A percentile compares a stretch with the other conserved stretches of the same genome.
phyloP scores from a whole-genome alignment of 2,113 vertebrate species.

The Cheirogaleus medius region DNA sequence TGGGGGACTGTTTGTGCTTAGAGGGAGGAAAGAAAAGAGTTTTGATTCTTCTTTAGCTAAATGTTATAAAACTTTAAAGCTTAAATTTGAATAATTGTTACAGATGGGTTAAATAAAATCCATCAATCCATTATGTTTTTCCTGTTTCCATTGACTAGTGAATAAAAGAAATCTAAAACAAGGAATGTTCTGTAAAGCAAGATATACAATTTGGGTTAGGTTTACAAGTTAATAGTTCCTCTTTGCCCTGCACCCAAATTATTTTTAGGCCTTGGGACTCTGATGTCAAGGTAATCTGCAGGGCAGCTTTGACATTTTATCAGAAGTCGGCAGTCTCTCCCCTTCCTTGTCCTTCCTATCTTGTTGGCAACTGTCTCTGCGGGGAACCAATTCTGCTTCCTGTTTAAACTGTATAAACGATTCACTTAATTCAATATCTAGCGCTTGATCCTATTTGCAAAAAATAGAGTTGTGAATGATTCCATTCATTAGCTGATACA shows the following conservation, averaged over 20 bases:
- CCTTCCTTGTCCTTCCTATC: not conserved
- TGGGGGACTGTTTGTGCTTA: not conserved
- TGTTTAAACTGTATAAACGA: not conserved
- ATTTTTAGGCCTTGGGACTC: not conserved
- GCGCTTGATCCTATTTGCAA: slow-evolving; percentile 24
- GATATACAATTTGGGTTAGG: not conserved
- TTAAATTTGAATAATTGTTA: slow-evolving; percentile 1
- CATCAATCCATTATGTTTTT: slow-evolving; percentile 4
- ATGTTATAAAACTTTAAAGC: slow-evolving; percentile 15
- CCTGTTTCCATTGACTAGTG: not conserved
- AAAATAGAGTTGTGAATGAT: not conserved
- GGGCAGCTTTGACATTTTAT: not conserved
- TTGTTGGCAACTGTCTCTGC: not conserved
- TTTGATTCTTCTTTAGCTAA: slow-evolving; percentile 14
- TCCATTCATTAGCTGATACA: not conserved
- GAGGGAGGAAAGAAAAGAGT: not conserved
- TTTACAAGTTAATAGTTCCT: not conserved
- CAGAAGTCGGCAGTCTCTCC: not conserved
- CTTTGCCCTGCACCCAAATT: not conserved
- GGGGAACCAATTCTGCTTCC: slow-evolving; percentile 28
- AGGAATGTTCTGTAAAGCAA: not conserved
- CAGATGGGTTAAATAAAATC: not conserved
- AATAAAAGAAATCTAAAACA: not conserved
- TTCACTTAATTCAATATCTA: slow-evolving; percentile 4
- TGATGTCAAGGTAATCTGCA: not conserved